These are phyloP conservation scores for Chrysomallon squamiferum DNA, from an alignment of 1,140 invertebrate species.

Conservation along the genomic window DNA sequence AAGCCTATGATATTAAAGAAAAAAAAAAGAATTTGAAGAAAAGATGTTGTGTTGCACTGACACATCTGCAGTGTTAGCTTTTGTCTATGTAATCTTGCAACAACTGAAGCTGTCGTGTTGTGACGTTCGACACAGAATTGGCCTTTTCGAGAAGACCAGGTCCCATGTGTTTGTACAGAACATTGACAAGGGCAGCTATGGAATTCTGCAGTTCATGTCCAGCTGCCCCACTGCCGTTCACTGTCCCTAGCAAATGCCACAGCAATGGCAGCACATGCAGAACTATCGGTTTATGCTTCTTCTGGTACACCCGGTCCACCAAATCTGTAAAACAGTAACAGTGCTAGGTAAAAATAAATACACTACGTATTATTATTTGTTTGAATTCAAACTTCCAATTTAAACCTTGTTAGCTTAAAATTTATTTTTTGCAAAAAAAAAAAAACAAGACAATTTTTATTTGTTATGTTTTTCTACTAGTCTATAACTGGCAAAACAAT, in stretches of 20 bases:
- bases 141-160: slow-evolving; percentile 51
- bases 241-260: slow-evolving; percentile 59
- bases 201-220: slow-evolving; percentile 50
- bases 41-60: too few relatives aligned
- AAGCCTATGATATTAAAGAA: too few relatives aligned
- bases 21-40: too few relatives aligned
- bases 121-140: slow-evolving; percentile 48
- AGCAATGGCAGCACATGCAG: slow-evolving; percentile 59
- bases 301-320: slow-evolving; percentile 52
- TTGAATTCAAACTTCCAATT: too few relatives aligned
- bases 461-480: too few relatives aligned
- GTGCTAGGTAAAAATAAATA: too few relatives aligned
- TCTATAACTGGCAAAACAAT: too few relatives aligned
- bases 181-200: slow-evolving; percentile 42
- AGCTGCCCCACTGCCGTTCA: slow-evolving; percentile 50
- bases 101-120: slow-evolving; percentile 48
- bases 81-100: slow-evolving; percentile 50
- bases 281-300: slow-evolving; percentile 58
- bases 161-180: slow-evolving; percentile 56
- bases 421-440: too few relatives aligned
- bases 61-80: background rate
- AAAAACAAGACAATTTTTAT: too few relatives aligned
- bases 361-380: too few relatives aligned
- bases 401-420: too few relatives aligned
- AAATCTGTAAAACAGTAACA: slow-evolving; percentile 51